Base-by-base conservation (phyloP, 2,888 invertebrate species). In the Cantharis lateralis region DNA sequence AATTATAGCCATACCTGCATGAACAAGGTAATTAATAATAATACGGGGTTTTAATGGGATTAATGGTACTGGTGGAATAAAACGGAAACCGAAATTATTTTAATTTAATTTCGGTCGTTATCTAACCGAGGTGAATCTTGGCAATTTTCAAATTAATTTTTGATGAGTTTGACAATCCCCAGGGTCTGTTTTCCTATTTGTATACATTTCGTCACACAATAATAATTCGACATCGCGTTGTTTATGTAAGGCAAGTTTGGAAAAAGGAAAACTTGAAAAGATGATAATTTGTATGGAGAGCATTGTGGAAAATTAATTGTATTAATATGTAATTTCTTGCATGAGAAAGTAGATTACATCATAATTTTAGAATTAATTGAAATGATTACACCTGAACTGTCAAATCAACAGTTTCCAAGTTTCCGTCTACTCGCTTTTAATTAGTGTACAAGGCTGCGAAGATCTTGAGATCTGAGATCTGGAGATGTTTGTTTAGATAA, bases 301-400 rank as follows among this genome's bases (percentile, higher is more conserved):
- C 64, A 18, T 18, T 64, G 64, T 66, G 10, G 20, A 18, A 66
- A 66, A 66, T 11, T 66, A 66, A 66, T 66, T 66, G 20, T 66
- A 66, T 66, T 66, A 66, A n/a, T 66, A 66, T n/a, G n/a, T 66
- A 20, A 20, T 66, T 48, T 48, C 64, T 66, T 66, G 64, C 64
- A 66, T 18, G 64, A 13, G 48, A 48, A 48, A 48, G 48, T 48
- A 48, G 64, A 66, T 66, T 66, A 66, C 18, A 66, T 20, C 64
- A 20, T 24, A 66, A 66, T 66, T 66, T 66, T 66, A 24, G 13
- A 63, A 63, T 63, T 63, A 63, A 63, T 63, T 63, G 63, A 20
- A 66, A n/a, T 66, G 64, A 16, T 66, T 20, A 66, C 64, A 66
- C n/a, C 64, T 18, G 18, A 20, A 24, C 64, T 20, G 64, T 66